Conservation (phyloP, 2,113 vertebrate species). For the Periophthalmodon schlosseri region DNA sequence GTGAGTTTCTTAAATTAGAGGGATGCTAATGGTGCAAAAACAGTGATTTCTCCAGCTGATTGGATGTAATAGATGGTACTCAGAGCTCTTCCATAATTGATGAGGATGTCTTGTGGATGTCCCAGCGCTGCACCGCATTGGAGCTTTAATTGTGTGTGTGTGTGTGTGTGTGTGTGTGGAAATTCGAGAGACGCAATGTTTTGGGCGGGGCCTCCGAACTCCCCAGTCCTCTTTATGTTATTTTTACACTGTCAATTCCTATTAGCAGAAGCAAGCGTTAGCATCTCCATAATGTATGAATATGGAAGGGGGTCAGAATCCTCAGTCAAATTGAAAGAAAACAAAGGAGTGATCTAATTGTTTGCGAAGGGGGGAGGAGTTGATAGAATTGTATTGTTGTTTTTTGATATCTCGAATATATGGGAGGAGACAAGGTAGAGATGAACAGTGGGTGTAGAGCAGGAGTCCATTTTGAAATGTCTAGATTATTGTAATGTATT, state of each 20-base stretch:
- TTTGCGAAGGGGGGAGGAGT: conserved; percentile 59
- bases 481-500: background rate
- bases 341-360: conserved; percentile 64
- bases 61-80: conserved; percentile 70
- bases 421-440: conserved; percentile 20
- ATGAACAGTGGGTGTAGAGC: background rate
- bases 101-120: conserved; percentile 61
- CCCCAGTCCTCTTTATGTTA: conserved; percentile 42
- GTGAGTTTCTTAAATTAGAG: conserved; percentile 55
- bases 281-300: conserved; percentile 63
- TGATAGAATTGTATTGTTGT: conserved; percentile 63
- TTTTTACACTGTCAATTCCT: conserved; percentile 62
- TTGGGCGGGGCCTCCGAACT: conserved; percentile 43
- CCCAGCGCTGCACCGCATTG: conserved; percentile 48
- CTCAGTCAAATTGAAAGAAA: conserved; percentile 59
- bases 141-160: conserved; percentile 21
- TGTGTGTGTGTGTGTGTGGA: conserved; percentile 19
- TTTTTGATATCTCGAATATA: conserved; percentile 18
- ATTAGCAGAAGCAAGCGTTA: conserved; percentile 55
- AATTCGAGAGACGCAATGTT: conserved; percentile 16
- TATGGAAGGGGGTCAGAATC: conserved; percentile 48
- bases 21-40: conserved; percentile 69
- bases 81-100: conserved; percentile 70
- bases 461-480: conserved; percentile 23
- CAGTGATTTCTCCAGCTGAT: conserved; percentile 72